Percentiles rank a stretch among this genome's conserved stretches.
These are phyloP conservation scores for Odontocerum albicorne DNA, from an alignment of 2,888 invertebrate genomes.

Conservation along the genomic window DNA sequence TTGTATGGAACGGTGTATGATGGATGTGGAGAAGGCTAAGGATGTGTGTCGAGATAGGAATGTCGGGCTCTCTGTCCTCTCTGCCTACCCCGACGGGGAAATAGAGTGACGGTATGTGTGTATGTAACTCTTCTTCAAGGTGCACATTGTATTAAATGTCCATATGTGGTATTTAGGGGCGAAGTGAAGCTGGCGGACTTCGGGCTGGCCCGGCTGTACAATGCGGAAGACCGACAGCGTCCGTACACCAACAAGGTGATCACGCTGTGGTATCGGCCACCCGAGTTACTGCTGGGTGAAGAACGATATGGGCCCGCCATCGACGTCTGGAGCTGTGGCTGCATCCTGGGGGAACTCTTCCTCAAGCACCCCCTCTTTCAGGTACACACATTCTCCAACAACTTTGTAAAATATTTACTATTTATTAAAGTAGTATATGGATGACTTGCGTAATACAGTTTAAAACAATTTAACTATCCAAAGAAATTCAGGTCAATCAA, in stretches of 20 bases:
- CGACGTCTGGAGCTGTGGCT: constrained; percentile 99
- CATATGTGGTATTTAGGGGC: constrained; percentile 65
- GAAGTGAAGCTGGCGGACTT: constrained; percentile 99
- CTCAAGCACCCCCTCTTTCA: constrained; percentile 94
- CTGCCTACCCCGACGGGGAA: too few species aligned
- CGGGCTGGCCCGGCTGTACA: constrained; percentile 93
- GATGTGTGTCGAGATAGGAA: too few species aligned
- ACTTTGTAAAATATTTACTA: background rate
- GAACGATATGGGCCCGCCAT: constrained; percentile 97
- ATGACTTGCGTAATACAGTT: too few species aligned
- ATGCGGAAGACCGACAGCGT: constrained; percentile 90
- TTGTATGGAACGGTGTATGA: too few species aligned
- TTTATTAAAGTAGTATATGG: too few species aligned
- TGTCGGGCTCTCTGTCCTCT: too few species aligned
- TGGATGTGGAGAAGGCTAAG: too few species aligned
- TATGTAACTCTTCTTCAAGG: too few species aligned
- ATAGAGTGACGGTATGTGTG: too few species aligned
- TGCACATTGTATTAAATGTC: constrained; percentile 1
- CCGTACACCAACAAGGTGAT: constrained; percentile 99
- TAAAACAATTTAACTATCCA: too few species aligned
- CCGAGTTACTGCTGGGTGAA: constrained; percentile 94
- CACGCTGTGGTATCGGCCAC: constrained; percentile 98
- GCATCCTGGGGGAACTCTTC: constrained; percentile 97
- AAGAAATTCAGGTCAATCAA: too few species aligned
- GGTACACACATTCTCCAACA: constrained; percentile 52